These are phyloP conservation scores for Drymodes brunneopygia DNA, from an alignment of 2,113 vertebrate genomes.

Conservation along the genomic window DNA sequence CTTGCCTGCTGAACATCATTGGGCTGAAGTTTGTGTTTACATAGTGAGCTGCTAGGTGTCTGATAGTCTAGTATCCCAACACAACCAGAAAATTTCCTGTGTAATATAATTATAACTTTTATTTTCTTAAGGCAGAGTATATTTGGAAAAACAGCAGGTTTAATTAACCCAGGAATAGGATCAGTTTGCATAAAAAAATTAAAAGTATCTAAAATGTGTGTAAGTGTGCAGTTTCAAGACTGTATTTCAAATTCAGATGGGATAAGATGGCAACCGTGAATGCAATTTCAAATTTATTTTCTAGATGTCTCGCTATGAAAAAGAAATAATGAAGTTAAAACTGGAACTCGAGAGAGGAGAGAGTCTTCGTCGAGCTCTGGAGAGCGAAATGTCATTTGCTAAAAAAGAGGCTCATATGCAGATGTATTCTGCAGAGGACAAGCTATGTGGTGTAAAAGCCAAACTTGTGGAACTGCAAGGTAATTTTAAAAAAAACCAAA, in stretches of 20 bases:
- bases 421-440: conserved; percentile 58
- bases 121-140: background rate
- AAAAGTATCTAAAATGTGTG: background rate
- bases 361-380: conserved; percentile 71
- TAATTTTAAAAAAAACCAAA: conserved; percentile 7
- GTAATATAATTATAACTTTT: background rate
- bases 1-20: background rate
- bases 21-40: background rate
- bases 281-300: conserved; percentile 5
- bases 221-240: background rate
- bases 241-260: background rate
- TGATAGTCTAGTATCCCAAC: background rate
- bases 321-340: conserved; percentile 75
- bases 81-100: background rate
- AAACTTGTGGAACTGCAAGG: conserved; percentile 71
- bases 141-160: background rate
- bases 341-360: conserved; percentile 80
- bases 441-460: conserved; percentile 48
- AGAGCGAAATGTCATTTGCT: conserved; percentile 78
- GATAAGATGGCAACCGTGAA: background rate
- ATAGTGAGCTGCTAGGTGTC: background rate
- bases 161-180: background rate
- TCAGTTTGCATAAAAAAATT: background rate
- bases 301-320: conserved; percentile 74
- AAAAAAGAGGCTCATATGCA: conserved; percentile 68